phyloP scores from a whole-genome alignment of 2,113 vertebrate species.

The Porphyrio hochstetteri region DNA sequence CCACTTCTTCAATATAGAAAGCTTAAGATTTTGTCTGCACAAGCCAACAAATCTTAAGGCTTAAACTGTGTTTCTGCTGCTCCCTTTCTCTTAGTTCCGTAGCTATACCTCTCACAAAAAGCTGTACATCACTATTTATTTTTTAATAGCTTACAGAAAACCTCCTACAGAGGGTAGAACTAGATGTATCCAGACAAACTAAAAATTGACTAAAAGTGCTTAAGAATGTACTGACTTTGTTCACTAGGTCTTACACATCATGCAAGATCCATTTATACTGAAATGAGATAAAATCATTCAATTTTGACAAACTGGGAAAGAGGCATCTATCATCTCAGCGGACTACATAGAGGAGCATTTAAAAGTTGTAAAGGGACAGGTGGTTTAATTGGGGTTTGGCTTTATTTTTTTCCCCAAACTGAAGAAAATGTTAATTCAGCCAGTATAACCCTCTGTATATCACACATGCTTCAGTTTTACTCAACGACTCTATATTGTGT shows the following conservation, averaged over 20 bases:
- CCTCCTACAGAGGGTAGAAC: not conserved
- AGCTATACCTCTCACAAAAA: not conserved
- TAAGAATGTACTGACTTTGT: not conserved
- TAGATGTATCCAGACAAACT: not conserved
- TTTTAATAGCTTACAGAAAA: not conserved
- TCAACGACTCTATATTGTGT: not conserved
- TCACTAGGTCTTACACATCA: not conserved
- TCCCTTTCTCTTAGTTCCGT: not conserved
- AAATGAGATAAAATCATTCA: not conserved
- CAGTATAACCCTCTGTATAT: not conserved
- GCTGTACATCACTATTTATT: not conserved
- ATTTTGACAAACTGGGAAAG: not conserved
- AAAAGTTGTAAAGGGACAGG: not conserved
- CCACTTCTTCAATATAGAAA: conserved; percentile 55
- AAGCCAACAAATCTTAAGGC: conserved; percentile 25
- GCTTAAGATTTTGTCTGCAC: not conserved
- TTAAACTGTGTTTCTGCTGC: not conserved
- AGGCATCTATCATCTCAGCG: not conserved
- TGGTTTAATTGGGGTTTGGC: too few species aligned
- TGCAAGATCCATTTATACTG: not conserved
- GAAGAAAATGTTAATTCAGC: not conserved
- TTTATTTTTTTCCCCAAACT: not conserved
- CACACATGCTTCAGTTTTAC: not conserved
- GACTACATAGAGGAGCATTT: not conserved
- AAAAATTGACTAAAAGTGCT: not conserved